Evolutionary conservation across 2,888 invertebrate species (phyloP).

Genomic region (Pseudococcus viburni): DNA sequence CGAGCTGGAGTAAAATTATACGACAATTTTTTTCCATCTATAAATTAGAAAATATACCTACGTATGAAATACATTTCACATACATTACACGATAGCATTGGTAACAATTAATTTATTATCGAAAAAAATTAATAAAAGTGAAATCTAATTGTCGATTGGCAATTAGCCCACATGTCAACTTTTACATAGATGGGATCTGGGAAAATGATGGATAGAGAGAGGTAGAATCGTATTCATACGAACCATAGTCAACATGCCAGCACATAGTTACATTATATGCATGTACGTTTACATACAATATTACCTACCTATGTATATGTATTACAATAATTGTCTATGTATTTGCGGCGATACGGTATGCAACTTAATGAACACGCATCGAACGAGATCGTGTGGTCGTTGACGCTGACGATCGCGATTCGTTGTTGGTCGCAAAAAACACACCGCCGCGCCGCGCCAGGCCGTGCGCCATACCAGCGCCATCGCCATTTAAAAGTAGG

Average conservation of each 20-base stretch:
- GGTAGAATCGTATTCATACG: neutral
- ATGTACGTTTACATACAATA: neutral
- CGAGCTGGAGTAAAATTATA: too few relatives aligned
- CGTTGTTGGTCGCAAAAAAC: neutral
- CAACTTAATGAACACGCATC: conserved; percentile 23
- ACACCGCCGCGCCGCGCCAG: neutral
- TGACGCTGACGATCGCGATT: neutral
- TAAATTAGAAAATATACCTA: neutral
- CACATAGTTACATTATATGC: neutral
- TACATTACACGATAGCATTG: neutral
- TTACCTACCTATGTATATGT: neutral
- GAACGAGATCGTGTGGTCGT: neutral
- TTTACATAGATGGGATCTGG: neutral
- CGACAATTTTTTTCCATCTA: too few relatives aligned
- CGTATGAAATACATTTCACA: neutral
- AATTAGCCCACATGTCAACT: conserved; percentile 22
- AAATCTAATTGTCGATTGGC: conserved; percentile 23
- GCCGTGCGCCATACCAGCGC: neutral
- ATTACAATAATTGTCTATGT: neutral
- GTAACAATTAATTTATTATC: neutral
- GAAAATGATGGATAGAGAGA: neutral
- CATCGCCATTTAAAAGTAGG: conserved; percentile 11
- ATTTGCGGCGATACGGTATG: conserved; percentile 32
- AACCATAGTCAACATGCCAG: neutral
- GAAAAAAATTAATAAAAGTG: conserved; percentile 15